A percentile compares a stretch with the other conserved stretches of the same genome.
Evolutionary conservation across 23 tunicate species (phyloP).

Genomic region (Ciona savignyi): DNA sequence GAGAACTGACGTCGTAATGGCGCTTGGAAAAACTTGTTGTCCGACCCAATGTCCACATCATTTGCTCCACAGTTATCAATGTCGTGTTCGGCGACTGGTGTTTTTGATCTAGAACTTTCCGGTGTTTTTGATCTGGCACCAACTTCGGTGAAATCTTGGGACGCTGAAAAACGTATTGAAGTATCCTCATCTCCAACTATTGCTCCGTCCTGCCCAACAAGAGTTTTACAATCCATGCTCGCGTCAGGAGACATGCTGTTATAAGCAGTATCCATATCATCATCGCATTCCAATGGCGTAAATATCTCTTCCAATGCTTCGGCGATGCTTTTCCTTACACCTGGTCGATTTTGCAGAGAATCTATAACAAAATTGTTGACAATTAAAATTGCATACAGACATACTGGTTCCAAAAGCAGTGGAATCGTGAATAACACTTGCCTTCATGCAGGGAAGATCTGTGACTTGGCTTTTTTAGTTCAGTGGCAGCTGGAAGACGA

Average conservation of each 20-base stretch:
- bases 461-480: background rate
- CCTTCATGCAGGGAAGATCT: constrained; percentile 26
- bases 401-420: background rate
- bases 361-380: background rate
- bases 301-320: constrained; percentile 82
- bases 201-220: constrained; percentile 11
- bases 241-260: constrained; percentile 69
- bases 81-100: constrained; percentile 32
- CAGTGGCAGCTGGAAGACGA: constrained; percentile 13
- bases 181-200: constrained; percentile 37
- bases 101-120: constrained; percentile 45
- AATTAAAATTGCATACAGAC: background rate
- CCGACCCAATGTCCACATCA: constrained; percentile 24
- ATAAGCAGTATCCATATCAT: constrained; percentile 25
- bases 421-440: background rate
- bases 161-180: constrained; percentile 14
- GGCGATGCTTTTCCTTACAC: constrained; percentile 45
- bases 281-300: constrained; percentile 26
- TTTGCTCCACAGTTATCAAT: constrained; percentile 17
- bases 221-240: constrained; percentile 41
- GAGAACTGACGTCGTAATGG: constrained; percentile 8
- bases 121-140: constrained; percentile 48
- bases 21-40: constrained; percentile 2
- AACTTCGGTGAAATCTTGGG: background rate
- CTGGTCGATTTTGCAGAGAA: constrained; percentile 12